Evolutionary conservation across 2,888 invertebrate genomes (phyloP), one percentile per base, ranked within the genome.

Genomic region (Erannis defoliaria): DNA sequence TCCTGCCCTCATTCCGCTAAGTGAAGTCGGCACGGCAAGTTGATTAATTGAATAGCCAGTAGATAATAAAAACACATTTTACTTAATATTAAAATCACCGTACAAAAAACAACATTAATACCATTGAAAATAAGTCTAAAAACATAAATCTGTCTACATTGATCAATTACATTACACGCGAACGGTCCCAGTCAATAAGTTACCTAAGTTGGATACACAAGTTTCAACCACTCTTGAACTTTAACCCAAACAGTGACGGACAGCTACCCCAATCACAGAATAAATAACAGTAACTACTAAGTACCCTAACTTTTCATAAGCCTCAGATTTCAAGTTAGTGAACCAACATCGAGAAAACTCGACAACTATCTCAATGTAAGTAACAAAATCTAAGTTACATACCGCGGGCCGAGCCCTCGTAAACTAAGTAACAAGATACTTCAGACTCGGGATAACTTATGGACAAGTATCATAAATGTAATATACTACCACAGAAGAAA

Each of bases 401-500:
- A 65, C 66, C 54, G 65, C 45, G 64, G 58, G 33, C 23, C 29
- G 43, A 48, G 33, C 49, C 53, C 49, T 55, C 38, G 35, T 35
- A 43, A 66, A 62, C 59, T 64, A 67, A 62, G 59, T 64, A 61
- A 64, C 61, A 55, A 62, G 66, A 43, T 67, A 58, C 67, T 71
- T 61, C 53, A 56, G 62, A 64, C 66, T 70, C 68, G 2, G 58
- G 61, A 18, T 33, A 49, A 61, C 10, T 61, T 51, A 51, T 29
- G 31, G 37, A n/a, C 33, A 33, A 31, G 12, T 33, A n/a, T 3
- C n/a, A 26, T 4, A 26, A 26, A 26, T 5, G 5, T 26, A 26
- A 26, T 26, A 26, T 6, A 26, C 26, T n/a, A n/a, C n/a, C n/a
- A n/a, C n/a, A n/a, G n/a, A n/a, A n/a, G n/a, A n/a, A n/a, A n/a